Evolutionary conservation across 2,113 vertebrate species (phyloP).

Genomic region (Pseudorasbora parva): DNA sequence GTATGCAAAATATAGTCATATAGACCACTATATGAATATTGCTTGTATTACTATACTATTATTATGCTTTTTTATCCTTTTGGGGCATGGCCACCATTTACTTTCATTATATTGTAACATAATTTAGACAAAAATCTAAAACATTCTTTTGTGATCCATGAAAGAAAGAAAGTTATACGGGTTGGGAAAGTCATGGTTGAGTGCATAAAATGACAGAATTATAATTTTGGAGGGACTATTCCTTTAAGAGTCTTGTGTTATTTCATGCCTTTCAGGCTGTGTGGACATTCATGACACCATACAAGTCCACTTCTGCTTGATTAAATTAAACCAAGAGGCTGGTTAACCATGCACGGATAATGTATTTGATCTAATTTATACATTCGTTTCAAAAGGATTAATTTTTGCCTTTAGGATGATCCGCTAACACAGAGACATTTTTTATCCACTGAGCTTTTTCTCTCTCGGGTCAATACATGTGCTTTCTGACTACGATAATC

Average conservation of each 20-base stretch:
- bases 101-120: not conserved
- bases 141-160: not conserved
- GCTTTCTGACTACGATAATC: not conserved
- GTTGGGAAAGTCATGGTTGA: too few relatives aligned
- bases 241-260: not conserved
- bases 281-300: not conserved
- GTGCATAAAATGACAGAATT: not conserved
- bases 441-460: not conserved
- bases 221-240: not conserved
- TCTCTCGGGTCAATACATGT: not conserved
- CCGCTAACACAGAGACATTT: not conserved
- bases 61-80: not conserved
- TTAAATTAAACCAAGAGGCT: conserved; percentile 6
- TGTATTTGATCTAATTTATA: not conserved
- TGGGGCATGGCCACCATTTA: not conserved
- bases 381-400: not conserved
- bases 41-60: too few relatives aligned
- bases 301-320: not conserved
- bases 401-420: not conserved
- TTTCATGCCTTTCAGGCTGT: not conserved
- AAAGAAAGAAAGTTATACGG: too few relatives aligned
- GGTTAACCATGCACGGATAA: not conserved
- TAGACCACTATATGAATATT: too few relatives aligned
- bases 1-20: not conserved
- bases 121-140: not conserved